Evolutionary conservation across 2,113 vertebrate genomes (phyloP), one percentile per base, ranked within the genome.

Genomic region (Strix uralensis): DNA sequence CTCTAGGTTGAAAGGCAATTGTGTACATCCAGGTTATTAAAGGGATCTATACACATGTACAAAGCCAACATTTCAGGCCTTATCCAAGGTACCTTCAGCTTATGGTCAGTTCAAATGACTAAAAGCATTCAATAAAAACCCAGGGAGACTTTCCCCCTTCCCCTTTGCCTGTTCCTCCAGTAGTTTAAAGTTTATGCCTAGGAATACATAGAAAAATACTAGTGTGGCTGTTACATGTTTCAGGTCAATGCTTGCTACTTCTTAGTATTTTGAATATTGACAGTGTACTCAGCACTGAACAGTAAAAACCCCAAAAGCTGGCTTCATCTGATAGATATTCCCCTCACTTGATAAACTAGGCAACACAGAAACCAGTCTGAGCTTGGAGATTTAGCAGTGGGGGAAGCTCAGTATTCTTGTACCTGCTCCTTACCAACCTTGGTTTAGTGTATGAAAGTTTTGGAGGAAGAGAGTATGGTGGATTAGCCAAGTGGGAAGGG

Each of bases 1-100:
- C 97, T 83, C 86, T 81, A 94, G 87, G 96, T 97, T 96, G 98
- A 97, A 98, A 97, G 94, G 97, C 93, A 81, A 88, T 93, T 97
- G 96, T 97, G 92, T 55, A 97, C 95, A 97, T 97, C 96, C 96
- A 97, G 95, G 96, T 96, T 97, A 86, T 81, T 96, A 55, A 88
- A 85, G 75, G 87, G 94, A 92, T 96, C 72, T 83, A 73, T 86
- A 63, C 59, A 67, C 2, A 6, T 83, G 86, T 71, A 85, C 63
- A 66, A 73, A 91, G 87, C 46, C 71, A 90, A 55, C 10, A 18
- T 89, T 70, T 85, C 89, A 38, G 87, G 54, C 74, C 66, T 95
- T 16, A 73, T 88, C 88, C 7, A 51, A 81, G 88, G 77, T 94
- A 83, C 58, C 70, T 82, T 90, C 75, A 80, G 66, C 32, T 91